Conservation (phyloP, 2,113 vertebrate species). For the Nibea albiflora region DNA sequence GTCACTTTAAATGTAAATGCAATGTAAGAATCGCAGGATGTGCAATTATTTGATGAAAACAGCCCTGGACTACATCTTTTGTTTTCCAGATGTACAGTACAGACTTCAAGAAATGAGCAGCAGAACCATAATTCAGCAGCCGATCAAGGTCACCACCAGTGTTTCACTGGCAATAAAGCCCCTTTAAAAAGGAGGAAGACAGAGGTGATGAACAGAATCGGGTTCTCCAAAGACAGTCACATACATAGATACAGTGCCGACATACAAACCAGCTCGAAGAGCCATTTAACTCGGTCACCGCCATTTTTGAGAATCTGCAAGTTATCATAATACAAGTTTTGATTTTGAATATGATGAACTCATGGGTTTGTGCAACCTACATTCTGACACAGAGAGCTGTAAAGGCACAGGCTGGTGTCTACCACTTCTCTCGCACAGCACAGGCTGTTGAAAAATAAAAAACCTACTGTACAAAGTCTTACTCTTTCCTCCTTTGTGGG, state of each 20-base stretch:
- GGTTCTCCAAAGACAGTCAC: not conserved
- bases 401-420: too few relatives aligned
- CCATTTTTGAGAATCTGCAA: not conserved
- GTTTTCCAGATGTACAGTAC: too few relatives aligned
- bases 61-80: too few relatives aligned
- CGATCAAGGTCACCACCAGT: not conserved
- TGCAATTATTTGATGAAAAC: too few relatives aligned
- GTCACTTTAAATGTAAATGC: not conserved
- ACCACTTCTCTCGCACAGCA: not conserved
- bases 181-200: not conserved
- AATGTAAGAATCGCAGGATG: too few relatives aligned
- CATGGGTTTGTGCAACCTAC: too few relatives aligned
- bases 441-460: not conserved
- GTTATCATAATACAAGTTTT: not conserved
- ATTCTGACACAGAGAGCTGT: not conserved
- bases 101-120: not conserved
- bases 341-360: too few relatives aligned
- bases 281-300: not conserved
- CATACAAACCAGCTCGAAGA: not conserved
- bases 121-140: not conserved
- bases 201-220: not conserved
- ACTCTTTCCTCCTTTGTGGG: constrained; percentile 84
- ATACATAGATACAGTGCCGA: too few relatives aligned
- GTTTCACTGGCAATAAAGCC: not conserved
- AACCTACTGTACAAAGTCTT: constrained; percentile 58